Conservation (phyloP, 53 echinoderm and acorn worm species). For the Echinarachnius parma region DNA sequence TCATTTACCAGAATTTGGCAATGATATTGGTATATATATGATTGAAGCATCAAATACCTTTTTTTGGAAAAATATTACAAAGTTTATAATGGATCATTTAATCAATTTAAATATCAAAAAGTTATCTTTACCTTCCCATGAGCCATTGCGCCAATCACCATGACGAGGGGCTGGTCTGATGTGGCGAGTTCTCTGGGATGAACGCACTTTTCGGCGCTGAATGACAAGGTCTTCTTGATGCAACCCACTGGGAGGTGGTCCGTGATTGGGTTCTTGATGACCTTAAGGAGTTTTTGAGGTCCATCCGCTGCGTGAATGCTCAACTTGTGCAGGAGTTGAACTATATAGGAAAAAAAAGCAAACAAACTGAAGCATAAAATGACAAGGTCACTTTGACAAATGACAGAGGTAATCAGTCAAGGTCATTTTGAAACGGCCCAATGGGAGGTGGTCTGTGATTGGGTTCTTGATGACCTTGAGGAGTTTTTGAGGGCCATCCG, state of each 20-base stretch:
- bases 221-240: constrained; percentile 70
- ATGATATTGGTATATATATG: no score
- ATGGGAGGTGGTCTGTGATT: constrained; percentile 74
- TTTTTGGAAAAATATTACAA: background rate
- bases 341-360: constrained; percentile 25
- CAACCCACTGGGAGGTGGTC: constrained; percentile 84
- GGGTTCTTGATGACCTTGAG: constrained; percentile 97
- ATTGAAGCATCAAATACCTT: no score
- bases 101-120: no score
- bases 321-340: constrained; percentile 92
- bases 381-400: no score
- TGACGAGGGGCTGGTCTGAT: constrained; percentile 33
- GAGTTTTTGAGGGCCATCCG: constrained; percentile 96
- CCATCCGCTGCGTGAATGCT: constrained; percentile 97
- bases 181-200: constrained; percentile 74
- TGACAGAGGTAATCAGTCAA: no score
- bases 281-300: constrained; percentile 91
- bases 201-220: constrained; percentile 72
- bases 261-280: constrained; percentile 92
- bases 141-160: constrained; percentile 96
- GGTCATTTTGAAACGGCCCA: constrained; percentile 83
- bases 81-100: background rate
- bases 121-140: constrained; percentile 76
- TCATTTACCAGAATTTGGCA: no score
- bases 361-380: no score